Base-by-base conservation (phyloP, 1,140 invertebrate genomes). In the Plodia interpunctella region DNA sequence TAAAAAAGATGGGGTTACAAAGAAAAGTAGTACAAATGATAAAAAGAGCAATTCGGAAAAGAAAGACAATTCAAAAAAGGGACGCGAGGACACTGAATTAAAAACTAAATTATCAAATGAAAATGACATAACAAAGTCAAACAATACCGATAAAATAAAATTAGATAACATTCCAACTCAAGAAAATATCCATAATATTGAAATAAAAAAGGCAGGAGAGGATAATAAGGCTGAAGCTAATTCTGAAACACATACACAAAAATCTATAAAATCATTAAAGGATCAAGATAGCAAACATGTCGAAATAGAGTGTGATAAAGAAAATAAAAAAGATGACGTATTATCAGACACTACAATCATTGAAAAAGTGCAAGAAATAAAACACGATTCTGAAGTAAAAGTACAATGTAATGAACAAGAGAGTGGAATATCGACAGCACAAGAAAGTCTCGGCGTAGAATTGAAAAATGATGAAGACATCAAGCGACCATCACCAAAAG, bases 101-200 rank as follows among this genome's bases (percentile, higher is more conserved):
- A n/a, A 44, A 44, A 15, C 13, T 15, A 17, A 15, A 5, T 35
- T 10, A 13, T 5, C 8, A 17, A 17, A 15, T 17, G n/a, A 11
- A 9, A 49, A 11, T 49, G 49, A 55, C 8, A 30, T n/a, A 18
- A 44, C n/a, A 55, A 15, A 44, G 5, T n/a, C 38, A 44, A 44
- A 44, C 10, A 44, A 44, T 15, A 44, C 10, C 1, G 13, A 15
- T 44, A 15, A 44, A 44, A 44, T 5, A 2, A 44, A 44, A 17
- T 44, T 60, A 67, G 62, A 65, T 70, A 69, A 78, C 72, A 80
- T 78, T 80, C 74, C 78, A 72, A 66, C 56, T 25, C 55, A 62
- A 57, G 49, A 62, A 51, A 56, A 28, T 38, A 54, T 35, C 38
- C n/a, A n/a, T 44, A 17, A 44, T n/a, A 17, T 35, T 35, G 32